A percentile compares a stretch with the other conserved stretches of the same genome.
These are phyloP conservation scores for Syrista parreyssii DNA, from an alignment of 2,888 invertebrate genomes.

Conservation along the genomic window DNA sequence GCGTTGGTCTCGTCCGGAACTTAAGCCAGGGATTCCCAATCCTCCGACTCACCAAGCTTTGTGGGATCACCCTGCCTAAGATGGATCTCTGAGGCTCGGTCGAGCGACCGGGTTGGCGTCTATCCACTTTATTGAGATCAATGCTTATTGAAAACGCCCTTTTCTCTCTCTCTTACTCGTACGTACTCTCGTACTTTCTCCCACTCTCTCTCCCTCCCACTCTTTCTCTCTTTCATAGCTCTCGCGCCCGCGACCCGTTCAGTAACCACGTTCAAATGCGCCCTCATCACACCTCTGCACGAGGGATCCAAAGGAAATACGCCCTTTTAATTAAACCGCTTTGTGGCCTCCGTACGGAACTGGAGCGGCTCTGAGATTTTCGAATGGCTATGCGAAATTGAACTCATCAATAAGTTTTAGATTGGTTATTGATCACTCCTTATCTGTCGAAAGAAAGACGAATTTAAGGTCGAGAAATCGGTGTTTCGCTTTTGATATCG, in stretches of 20 bases:
- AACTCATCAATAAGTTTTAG: conserved; percentile 43
- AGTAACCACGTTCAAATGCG: conserved; percentile 24
- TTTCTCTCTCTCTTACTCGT: conserved; percentile 16
- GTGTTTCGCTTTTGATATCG: too few species aligned
- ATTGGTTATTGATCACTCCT: conserved; percentile 46
- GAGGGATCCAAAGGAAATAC: conserved; percentile 26
- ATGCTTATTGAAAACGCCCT: conserved; percentile 48
- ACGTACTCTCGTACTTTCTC: conserved; percentile 2
- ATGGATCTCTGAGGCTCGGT: conserved; percentile 25
- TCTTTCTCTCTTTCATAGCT: conserved; percentile 5
- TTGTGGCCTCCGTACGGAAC: conserved; percentile 27
- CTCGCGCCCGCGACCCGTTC: conserved; percentile 5
- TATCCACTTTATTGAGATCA: conserved; percentile 51
- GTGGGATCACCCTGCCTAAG: conserved; percentile 23
- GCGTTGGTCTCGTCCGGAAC: background rate
- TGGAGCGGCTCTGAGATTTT: conserved; percentile 15
- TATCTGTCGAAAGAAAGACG: conserved; percentile 1
- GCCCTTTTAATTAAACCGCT: conserved; percentile 39
- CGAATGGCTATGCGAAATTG: conserved; percentile 27
- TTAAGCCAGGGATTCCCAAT: conserved; percentile 2
- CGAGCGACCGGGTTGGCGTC: conserved; percentile 35
- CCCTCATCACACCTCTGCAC: conserved; percentile 12
- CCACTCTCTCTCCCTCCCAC: conserved; percentile 1
- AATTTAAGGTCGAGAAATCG: too few species aligned
- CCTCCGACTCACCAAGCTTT: conserved; percentile 18